These are phyloP conservation scores for Pollicipes pollicipes DNA, from an alignment of 1,140 invertebrate species.

Conservation along the genomic window DNA sequence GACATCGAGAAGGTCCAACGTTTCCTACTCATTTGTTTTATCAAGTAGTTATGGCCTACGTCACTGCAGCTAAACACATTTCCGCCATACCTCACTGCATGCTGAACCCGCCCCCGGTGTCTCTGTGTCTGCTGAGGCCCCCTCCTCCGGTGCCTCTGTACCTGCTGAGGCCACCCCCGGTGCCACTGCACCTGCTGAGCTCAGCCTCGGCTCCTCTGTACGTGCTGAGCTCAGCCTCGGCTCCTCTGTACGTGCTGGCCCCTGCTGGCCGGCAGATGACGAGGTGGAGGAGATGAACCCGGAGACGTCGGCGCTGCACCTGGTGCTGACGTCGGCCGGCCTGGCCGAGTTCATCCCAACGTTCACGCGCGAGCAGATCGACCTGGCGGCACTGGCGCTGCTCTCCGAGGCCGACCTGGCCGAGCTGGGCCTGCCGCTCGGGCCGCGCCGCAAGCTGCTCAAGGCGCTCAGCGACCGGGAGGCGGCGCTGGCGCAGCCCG, in stretches of 20 bases:
- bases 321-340: slow-evolving; percentile 67
- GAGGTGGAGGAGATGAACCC: slow-evolving; percentile 30
- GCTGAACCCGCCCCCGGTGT: too few relatives aligned
- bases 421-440: slow-evolving; percentile 61
- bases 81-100: too few relatives aligned
- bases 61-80: too few relatives aligned
- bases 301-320: slow-evolving; percentile 39
- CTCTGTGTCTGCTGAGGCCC: too few relatives aligned
- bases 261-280: slow-evolving; percentile 23
- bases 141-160: too few relatives aligned
- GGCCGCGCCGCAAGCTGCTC: slow-evolving; percentile 58
- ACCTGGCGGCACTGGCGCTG: slow-evolving; percentile 73
- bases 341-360: slow-evolving; percentile 48
- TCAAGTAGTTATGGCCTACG: too few relatives aligned
- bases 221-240: too few relatives aligned
- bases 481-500: slow-evolving; percentile 33
- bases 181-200: too few relatives aligned
- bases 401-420: slow-evolving; percentile 73
- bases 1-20: too few relatives aligned
- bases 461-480: slow-evolving; percentile 66
- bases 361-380: slow-evolving; percentile 76
- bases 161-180: too few relatives aligned
- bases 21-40: too few relatives aligned
- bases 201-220: too few relatives aligned
- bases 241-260: not conserved